A percentile compares a stretch with the other conserved stretches of the same genome.
phyloP scores from a whole-genome alignment of 2,113 vertebrate species.

The Numenius arquata region DNA sequence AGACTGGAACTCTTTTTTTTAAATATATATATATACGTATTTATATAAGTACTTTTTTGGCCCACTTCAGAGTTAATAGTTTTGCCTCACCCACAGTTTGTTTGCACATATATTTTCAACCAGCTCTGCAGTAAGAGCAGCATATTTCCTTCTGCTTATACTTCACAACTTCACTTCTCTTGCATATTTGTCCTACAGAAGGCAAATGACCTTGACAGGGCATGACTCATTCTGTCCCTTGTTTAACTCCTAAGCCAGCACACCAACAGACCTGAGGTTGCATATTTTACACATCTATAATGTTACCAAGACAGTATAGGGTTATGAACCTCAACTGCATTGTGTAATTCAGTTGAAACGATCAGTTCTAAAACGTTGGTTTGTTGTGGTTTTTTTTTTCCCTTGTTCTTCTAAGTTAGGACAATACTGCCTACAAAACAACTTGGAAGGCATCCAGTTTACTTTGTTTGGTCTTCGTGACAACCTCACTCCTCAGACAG shows the following conservation, averaged over 20 bases:
- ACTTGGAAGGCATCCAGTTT: not conserved
- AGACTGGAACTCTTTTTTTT: not conserved
- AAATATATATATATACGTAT: too few species aligned
- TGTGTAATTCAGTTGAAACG: not conserved
- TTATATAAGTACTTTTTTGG: not conserved
- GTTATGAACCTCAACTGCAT: not conserved
- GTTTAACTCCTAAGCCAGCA: not conserved
- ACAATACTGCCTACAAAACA: not conserved
- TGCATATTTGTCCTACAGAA: not conserved
- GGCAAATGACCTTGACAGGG: conserved; percentile 49
- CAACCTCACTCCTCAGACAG: not conserved
- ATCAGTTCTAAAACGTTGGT: not conserved
- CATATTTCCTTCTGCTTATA: not conserved
- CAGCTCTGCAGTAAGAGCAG: not conserved
- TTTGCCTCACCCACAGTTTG: not conserved
- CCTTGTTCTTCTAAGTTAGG: not conserved
- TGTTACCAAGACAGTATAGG: not conserved
- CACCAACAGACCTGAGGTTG: not conserved
- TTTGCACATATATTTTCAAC: not conserved
- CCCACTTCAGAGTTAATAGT: not conserved
- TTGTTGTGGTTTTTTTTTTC: too few species aligned
- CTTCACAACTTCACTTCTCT: not conserved
- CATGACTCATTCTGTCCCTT: conserved; percentile 18
- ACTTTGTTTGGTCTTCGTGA: not conserved
- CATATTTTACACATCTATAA: not conserved